Base-by-base conservation (phyloP, 2,113 vertebrate genomes). In the Otocyon megalotis region DNA sequence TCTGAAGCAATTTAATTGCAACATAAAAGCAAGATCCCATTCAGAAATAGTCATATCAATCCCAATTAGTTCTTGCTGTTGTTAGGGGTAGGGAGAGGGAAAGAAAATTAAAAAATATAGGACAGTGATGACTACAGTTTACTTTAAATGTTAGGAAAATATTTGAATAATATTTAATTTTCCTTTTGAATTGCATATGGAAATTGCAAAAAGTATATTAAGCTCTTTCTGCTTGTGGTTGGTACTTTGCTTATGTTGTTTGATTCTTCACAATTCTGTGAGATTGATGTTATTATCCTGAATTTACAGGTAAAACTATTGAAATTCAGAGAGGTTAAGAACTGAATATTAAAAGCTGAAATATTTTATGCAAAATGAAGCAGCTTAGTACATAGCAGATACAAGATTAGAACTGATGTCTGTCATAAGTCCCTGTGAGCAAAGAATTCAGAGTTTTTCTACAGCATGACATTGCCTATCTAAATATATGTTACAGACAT, bases 131-230 rank as follows among this genome's bases (percentile, higher is more conserved):
- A 56, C 80, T 79, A 67, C 14, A 35, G 28, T 72, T 95, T 83
- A 88, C 1, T 22, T 71, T 90, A 3, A 95, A 79, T 86, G 83
- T 94, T 79, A 94, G 96, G 35, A 77, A 87, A 90, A 85, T 56
- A 94, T 88, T 93, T 80, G 4, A 94, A 76, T 13, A 14, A 17
- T 79, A 43, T 32, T 82, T 84, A 30, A 8, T 56, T 93, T 79
- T 43, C 17, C 30, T 88, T 3, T 60, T 43, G 14, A 81, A 63
- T 65, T 72, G 0, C 43, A 54, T 48, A 4, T 60, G 43, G 24
- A 84, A 90, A 88, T 92, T 83, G 32, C 0, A 67, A 14, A 69
- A 90, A 74, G 1, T 12, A 0, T 79, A 35, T 74, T 81, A 92
- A 76, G 8, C 16, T 74, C 30, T 80, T 89, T 82, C 26, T 71